These are phyloP conservation scores for Serrognathus titanus DNA, from an alignment of 2,888 invertebrate species.

Conservation along the genomic window DNA sequence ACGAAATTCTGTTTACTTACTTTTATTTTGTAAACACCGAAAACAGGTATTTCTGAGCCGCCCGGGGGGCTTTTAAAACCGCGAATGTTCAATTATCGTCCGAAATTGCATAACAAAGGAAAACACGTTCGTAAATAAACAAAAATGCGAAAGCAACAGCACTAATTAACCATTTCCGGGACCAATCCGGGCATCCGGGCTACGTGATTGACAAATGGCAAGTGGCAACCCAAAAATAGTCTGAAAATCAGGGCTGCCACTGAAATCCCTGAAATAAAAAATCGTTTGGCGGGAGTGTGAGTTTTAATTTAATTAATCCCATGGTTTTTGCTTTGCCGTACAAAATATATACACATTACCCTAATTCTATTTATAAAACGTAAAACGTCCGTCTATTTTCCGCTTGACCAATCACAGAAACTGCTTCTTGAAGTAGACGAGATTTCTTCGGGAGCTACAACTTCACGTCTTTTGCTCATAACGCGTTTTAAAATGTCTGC, in stretches of 20 bases:
- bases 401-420: slow-evolving; percentile 43
- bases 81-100: slow-evolving; percentile 1
- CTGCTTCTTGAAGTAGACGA: slow-evolving; percentile 36
- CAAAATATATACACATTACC: neutral
- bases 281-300: slow-evolving; percentile 7
- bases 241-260: slow-evolving; percentile 25
- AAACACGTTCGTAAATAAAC: slow-evolving; percentile 27
- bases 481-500: slow-evolving; percentile 47
- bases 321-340: neutral
- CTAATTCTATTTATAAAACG: neutral
- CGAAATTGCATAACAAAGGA: slow-evolving; percentile 35
- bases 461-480: slow-evolving; percentile 44
- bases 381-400: neutral
- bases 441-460: slow-evolving; percentile 35
- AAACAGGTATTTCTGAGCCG: neutral
- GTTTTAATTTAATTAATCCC: neutral
- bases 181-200: slow-evolving; percentile 46
- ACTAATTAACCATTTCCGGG: slow-evolving; percentile 47
- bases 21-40: slow-evolving; percentile 11
- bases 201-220: slow-evolving; percentile 28
- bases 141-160: slow-evolving; percentile 22
- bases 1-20: slow-evolving; percentile 13
- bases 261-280: slow-evolving; percentile 20
- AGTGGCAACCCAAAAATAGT: slow-evolving; percentile 18
- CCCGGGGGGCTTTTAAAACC: neutral